phyloP scores from a whole-genome alignment of 2,113 vertebrate genomes.

The Saccopteryx leptura region DNA sequence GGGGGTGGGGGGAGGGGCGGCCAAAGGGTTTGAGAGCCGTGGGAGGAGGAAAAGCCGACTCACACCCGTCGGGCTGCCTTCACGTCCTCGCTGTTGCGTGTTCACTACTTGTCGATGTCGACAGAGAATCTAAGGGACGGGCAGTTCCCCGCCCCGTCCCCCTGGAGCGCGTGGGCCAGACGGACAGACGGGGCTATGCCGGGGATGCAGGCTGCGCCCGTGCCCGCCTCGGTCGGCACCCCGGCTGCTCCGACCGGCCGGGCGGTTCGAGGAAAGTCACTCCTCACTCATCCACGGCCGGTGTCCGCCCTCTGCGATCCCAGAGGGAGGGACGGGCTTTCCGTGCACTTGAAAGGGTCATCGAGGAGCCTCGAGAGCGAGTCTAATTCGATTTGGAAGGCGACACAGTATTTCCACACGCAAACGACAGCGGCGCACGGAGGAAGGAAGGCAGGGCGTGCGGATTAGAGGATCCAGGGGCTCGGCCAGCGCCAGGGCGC shows the following conservation, averaged over 20 bases:
- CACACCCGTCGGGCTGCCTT: not conserved
- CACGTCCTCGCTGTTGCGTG: rapidly evolving
- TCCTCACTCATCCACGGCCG: not conserved
- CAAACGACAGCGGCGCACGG: too few relatives aligned
- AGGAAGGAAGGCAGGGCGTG: too few relatives aligned
- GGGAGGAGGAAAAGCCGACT: not conserved
- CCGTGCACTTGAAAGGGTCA: not conserved
- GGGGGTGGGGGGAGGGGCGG: not conserved
- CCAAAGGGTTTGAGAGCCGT: not conserved
- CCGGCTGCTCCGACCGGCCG: not conserved
- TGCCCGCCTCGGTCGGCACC: not conserved
- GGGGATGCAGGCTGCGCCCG: not conserved
- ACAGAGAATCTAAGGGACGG: rapidly evolving
- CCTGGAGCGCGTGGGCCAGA: rapidly evolving
- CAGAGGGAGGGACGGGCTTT: rapidly evolving
- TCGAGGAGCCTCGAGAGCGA: rapidly evolving
- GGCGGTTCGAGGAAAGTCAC: not conserved
- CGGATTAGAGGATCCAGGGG: rapidly evolving
- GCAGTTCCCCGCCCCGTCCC: rapidly evolving
- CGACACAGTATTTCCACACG: not conserved
- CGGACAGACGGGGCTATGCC: rapidly evolving
- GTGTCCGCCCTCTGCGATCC: not conserved
- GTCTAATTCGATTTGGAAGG: not conserved
- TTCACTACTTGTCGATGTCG: rapidly evolving
- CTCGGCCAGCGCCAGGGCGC: rapidly evolving